These are phyloP conservation scores for Siderastrea siderea DNA, from an alignment of 92 coral and sea anemone species.

Conservation along the genomic window DNA sequence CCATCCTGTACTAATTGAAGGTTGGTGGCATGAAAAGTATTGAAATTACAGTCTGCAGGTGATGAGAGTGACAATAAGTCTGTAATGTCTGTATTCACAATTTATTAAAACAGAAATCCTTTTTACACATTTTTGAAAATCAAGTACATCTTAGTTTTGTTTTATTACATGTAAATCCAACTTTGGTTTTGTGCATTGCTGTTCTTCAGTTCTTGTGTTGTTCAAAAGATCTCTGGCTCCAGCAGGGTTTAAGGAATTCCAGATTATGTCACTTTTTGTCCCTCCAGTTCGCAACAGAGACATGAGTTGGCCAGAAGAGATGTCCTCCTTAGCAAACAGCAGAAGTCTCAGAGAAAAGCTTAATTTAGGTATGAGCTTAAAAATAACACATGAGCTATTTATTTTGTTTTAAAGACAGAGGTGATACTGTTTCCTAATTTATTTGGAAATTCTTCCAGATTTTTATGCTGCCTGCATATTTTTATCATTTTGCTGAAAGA, in stretches of 20 bases:
- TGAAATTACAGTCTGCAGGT: not conserved
- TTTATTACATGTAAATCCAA: not conserved
- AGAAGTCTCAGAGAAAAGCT: conserved; percentile 92
- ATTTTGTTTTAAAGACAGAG: too few relatives aligned
- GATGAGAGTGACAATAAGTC: too few relatives aligned
- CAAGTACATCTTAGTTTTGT: too few relatives aligned
- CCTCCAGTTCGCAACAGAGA: conserved; percentile 93
- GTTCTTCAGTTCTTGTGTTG: not conserved
- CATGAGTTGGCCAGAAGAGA: conserved; percentile 99
- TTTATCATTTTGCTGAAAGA: too few relatives aligned
- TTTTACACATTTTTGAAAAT: too few relatives aligned
- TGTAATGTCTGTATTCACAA: too few relatives aligned
- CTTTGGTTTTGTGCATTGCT: not conserved
- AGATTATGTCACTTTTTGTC: not conserved
- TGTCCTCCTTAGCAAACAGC: conserved; percentile 96
- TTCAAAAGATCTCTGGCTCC: not conserved
- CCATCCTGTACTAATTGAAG: conserved; percentile 94
- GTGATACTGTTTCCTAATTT: too few relatives aligned
- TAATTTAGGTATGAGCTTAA: conserved; percentile 78
- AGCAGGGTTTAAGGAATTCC: not conserved
- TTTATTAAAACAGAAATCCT: too few relatives aligned
- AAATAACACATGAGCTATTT: not conserved
- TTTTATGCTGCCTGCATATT: too few relatives aligned
- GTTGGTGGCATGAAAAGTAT: conserved; percentile 31
- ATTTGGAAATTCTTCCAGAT: too few relatives aligned